A percentile compares a stretch with the other conserved stretches of the same genome.
These are phyloP conservation scores for Ypsolopha scabrella DNA, from an alignment of 2,888 invertebrate genomes.

Conservation along the genomic window DNA sequence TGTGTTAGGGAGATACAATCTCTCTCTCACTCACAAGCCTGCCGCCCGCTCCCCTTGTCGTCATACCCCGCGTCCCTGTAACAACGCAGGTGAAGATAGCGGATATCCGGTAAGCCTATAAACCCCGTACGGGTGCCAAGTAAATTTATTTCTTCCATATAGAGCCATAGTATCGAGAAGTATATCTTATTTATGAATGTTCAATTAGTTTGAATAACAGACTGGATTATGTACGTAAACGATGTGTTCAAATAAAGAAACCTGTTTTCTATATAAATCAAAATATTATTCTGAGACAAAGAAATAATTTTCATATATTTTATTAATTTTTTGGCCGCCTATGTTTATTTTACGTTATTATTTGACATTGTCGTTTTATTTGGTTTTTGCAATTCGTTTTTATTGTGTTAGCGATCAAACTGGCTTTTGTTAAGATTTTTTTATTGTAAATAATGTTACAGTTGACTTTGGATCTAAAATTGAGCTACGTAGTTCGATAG, in stretches of 20 bases:
- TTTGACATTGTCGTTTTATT: neutral
- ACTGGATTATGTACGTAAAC: slow-evolving; percentile 34
- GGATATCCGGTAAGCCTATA: too few species aligned
- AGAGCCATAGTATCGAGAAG: neutral
- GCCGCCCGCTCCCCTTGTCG: too few species aligned
- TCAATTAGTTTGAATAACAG: slow-evolving; percentile 17
- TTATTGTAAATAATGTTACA: neutral
- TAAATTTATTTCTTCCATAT: slow-evolving; percentile 1
- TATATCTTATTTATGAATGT: too few species aligned
- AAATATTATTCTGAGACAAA: slow-evolving; percentile 1
- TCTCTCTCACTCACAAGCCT: too few species aligned
- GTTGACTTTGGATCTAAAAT: neutral
- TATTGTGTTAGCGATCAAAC: slow-evolving; percentile 1
- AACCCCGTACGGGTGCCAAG: neutral
- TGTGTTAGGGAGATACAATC: too few species aligned
- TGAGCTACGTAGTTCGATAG: too few species aligned
- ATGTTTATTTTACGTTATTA: neutral
- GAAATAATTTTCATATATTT: neutral
- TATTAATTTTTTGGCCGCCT: neutral
- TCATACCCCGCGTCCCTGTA: too few species aligned
- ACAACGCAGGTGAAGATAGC: too few species aligned
- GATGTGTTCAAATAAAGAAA: slow-evolving; percentile 49
- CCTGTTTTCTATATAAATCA: slow-evolving; percentile 22
- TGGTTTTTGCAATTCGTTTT: neutral
- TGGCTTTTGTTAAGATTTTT: neutral